A percentile compares a stretch with the other conserved stretches of the same genome.
phyloP scores from a whole-genome alignment of 2,888 invertebrate genomes.

The Choreutis nemorana region DNA sequence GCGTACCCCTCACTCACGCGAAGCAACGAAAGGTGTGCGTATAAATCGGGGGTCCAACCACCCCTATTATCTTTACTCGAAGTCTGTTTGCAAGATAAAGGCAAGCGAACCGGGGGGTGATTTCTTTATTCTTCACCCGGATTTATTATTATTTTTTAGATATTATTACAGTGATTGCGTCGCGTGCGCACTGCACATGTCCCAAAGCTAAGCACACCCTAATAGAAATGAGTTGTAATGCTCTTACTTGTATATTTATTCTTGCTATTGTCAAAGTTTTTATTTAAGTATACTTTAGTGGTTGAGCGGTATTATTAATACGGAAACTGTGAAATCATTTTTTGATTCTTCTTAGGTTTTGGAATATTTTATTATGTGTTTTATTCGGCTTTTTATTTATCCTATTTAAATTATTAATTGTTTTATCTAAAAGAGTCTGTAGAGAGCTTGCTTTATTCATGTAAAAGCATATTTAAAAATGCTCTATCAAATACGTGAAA shows the following conservation, averaged over 20 bases:
- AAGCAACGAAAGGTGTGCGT: slow-evolving; percentile 60
- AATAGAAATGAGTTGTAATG: slow-evolving; percentile 33
- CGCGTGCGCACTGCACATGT: slow-evolving; percentile 66
- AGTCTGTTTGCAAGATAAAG: slow-evolving; percentile 67
- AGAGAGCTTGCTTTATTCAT: slow-evolving; percentile 4
- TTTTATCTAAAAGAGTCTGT: neutral
- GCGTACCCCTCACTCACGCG: slow-evolving; percentile 28
- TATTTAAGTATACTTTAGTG: slow-evolving; percentile 46
- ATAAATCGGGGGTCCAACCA: slow-evolving; percentile 36
- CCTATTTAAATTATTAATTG: slow-evolving; percentile 1
- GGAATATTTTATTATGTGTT: slow-evolving; percentile 3
- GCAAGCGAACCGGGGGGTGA: slow-evolving; percentile 59
- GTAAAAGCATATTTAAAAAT: slow-evolving; percentile 4
- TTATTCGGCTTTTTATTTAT: slow-evolving; percentile 9
- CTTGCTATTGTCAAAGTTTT: slow-evolving; percentile 48
- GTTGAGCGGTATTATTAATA: slow-evolving; percentile 30
- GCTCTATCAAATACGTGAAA: slow-evolving; percentile 6
- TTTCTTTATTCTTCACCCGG: slow-evolving; percentile 66
- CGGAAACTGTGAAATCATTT: neutral
- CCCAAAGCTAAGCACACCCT: slow-evolving; percentile 42
- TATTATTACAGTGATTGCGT: slow-evolving; percentile 64
- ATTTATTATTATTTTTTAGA: slow-evolving; percentile 67
- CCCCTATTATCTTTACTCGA: slow-evolving; percentile 66
- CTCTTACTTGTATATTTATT: slow-evolving; percentile 46
- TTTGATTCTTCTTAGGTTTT: slow-evolving; percentile 2